Base-by-base conservation (phyloP, 2,888 invertebrate genomes). In the Cactoblastis cactorum region DNA sequence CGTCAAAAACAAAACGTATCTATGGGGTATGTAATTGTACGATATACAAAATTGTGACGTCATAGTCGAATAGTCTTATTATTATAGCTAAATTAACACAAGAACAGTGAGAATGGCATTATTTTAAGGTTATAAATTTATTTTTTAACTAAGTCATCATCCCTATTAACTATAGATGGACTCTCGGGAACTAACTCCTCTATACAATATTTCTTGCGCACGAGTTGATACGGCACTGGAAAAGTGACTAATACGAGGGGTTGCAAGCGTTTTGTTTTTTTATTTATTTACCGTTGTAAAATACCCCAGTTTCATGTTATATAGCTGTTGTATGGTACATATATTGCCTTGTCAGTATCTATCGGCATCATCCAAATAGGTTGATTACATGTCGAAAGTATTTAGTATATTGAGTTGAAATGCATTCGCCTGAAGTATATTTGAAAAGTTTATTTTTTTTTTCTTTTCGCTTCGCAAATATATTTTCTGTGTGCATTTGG, bases 401-500 rank as follows among this genome's bases (percentile, higher is more conserved):
- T 71, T 63, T 72, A 71, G 69, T 49, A 53, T 56, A 57, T 60
- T 61, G 54, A 54, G 61, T 37, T 35, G 9, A 15, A 37, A 59
- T 70, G 68, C 69, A 68, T 72, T 66, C 60, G 61, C 61, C 58
- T 62, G 59, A 57, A 38, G 33, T 51, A 50, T 52, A 37, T 33
- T 45, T 53, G 8, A 49, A 53, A 48, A 51, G 15, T 34, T 39
- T 33, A 53, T 60, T 59, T 58, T 63, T 57, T 53, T 63, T 67
- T 61, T 60, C 59, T 62, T 64, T 67, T 67, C 64, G 78, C 77
- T 80, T 79, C 68, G 74, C 74, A 73, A 64, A 65, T 51, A 69
- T 59, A 67, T 60, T 59, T 61, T 74, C 56, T 73, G 64, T 75
- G 73, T 75, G 74, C 71, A 66, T 69, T 65, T 62, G 70, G 64